Conservation (phyloP, 1,140 invertebrate genomes). For the Trissolcus basalis region DNA sequence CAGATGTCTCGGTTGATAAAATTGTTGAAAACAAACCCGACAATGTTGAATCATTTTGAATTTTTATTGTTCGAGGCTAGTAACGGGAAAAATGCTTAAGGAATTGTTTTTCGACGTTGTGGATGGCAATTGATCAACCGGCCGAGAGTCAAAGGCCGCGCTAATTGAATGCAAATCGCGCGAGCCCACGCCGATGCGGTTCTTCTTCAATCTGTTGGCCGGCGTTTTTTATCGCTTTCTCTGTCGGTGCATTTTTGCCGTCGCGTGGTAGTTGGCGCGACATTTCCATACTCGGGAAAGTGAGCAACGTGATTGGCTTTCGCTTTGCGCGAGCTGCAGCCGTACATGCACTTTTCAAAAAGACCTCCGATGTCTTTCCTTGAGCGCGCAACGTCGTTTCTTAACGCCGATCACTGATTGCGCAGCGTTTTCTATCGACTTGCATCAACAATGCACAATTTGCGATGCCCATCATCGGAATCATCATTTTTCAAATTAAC, state of each 20-base stretch:
- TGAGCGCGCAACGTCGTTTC: slow-evolving; percentile 25
- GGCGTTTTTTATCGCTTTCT: slow-evolving; percentile 45
- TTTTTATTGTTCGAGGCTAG: background rate
- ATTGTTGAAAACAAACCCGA: too few relatives aligned
- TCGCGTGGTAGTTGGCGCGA: slow-evolving; percentile 22
- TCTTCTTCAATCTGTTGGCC: slow-evolving; percentile 10
- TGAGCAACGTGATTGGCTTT: slow-evolving; percentile 41
- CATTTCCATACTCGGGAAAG: slow-evolving; percentile 57
- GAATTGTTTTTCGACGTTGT: too few relatives aligned
- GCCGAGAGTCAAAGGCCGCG: slow-evolving; percentile 2
- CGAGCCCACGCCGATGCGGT: slow-evolving; percentile 9
- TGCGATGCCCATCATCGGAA: slow-evolving; percentile 20
- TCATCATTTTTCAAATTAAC: slow-evolving; percentile 22
- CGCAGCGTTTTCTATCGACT: slow-evolving; percentile 35
- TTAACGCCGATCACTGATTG: slow-evolving; percentile 31
- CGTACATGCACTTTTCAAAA: slow-evolving; percentile 33
- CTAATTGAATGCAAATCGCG: slow-evolving; percentile 26
- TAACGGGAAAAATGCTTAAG: too few relatives aligned
- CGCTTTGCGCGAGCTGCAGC: slow-evolving; percentile 37
- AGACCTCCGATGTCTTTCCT: slow-evolving; percentile 31
- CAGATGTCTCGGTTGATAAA: too few relatives aligned
- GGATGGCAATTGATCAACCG: too few relatives aligned
- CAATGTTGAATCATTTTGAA: too few relatives aligned
- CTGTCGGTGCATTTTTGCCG: slow-evolving; percentile 30
- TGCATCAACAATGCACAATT: slow-evolving; percentile 27